These are phyloP conservation scores for Ennomos erosarius DNA, from an alignment of 2,888 invertebrate genomes.

Conservation along the genomic window DNA sequence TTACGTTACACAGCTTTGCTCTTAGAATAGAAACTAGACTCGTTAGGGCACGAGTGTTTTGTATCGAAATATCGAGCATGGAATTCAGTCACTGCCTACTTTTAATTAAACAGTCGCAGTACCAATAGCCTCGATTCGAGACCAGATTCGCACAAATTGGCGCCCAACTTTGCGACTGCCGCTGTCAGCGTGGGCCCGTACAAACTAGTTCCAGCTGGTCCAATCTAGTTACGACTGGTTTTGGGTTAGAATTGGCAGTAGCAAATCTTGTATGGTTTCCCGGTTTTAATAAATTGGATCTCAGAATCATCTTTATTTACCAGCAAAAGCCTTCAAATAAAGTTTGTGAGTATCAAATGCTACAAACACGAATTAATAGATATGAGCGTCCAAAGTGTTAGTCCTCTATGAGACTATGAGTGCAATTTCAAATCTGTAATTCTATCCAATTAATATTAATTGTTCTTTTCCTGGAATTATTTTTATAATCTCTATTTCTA, in stretches of 20 bases:
- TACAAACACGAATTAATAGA: too few species aligned
- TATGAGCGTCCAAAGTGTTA: too few species aligned
- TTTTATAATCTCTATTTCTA: too few species aligned
- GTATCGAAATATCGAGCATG: slow-evolving; percentile 1
- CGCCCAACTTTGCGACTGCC: slow-evolving; percentile 20
- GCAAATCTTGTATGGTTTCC: not conserved
- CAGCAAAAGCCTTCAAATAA: too few species aligned
- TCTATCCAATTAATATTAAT: too few species aligned
- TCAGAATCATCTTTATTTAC: too few species aligned
- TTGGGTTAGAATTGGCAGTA: slow-evolving; percentile 9
- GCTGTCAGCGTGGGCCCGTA: slow-evolving; percentile 20
- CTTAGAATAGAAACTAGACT: not conserved
- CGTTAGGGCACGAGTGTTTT: not conserved
- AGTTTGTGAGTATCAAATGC: too few species aligned
- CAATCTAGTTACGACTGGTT: slow-evolving; percentile 32
- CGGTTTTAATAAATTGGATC: too few species aligned
- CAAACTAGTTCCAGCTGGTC: slow-evolving; percentile 31
- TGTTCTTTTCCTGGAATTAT: too few species aligned
- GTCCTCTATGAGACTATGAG: too few species aligned
- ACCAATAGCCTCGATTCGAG: slow-evolving; percentile 17
- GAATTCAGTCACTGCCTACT: slow-evolving; percentile 6
- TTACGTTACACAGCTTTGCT: too few species aligned
- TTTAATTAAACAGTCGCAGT: slow-evolving; percentile 25
- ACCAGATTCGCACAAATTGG: slow-evolving; percentile 25
- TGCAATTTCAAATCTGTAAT: too few species aligned